A percentile compares a stretch with the other conserved stretches of the same genome.
These are phyloP conservation scores for Lysiphlebus fabarum DNA, from an alignment of 1,140 invertebrate genomes.

Conservation along the genomic window DNA sequence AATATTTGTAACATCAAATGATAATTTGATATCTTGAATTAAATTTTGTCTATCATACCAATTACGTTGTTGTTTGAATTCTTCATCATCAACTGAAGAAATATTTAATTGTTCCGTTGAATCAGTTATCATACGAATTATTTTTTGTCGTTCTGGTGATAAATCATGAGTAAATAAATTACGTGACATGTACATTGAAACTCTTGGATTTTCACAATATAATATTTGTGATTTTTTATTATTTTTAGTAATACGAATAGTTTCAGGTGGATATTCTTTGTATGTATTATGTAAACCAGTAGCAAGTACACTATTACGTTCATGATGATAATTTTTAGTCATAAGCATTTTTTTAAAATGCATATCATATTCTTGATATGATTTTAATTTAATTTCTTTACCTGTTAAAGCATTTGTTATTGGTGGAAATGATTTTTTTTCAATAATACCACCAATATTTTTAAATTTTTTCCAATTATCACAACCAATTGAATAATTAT, in stretches of 20 bases:
- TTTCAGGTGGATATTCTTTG: conserved; percentile 43
- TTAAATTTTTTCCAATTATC: conserved; percentile 42
- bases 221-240: conserved; percentile 32
- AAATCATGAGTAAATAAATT: conserved; percentile 39
- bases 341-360: conserved; percentile 47
- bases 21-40: not conserved
- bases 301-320: conserved; percentile 36
- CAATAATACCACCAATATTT: conserved; percentile 34
- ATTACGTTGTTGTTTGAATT: conserved; percentile 18
- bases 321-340: conserved; percentile 34
- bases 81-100: conserved; percentile 6
- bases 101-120: not conserved
- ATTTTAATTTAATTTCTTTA: conserved; percentile 32
- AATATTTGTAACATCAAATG: not conserved
- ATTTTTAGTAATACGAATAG: conserved; percentile 39
- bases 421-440: conserved; percentile 31
- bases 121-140: conserved; percentile 45
- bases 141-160: conserved; percentile 40
- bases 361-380: conserved; percentile 42
- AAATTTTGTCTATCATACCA: not conserved
- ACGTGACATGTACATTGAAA: conserved; percentile 35
- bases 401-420: conserved; percentile 28
- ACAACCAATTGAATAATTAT: conserved; percentile 35
- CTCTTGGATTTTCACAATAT: conserved; percentile 46
- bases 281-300: conserved; percentile 41